Evolutionary conservation across 2,888 invertebrate genomes (phyloP).

Genomic region (Melieria picta): DNA sequence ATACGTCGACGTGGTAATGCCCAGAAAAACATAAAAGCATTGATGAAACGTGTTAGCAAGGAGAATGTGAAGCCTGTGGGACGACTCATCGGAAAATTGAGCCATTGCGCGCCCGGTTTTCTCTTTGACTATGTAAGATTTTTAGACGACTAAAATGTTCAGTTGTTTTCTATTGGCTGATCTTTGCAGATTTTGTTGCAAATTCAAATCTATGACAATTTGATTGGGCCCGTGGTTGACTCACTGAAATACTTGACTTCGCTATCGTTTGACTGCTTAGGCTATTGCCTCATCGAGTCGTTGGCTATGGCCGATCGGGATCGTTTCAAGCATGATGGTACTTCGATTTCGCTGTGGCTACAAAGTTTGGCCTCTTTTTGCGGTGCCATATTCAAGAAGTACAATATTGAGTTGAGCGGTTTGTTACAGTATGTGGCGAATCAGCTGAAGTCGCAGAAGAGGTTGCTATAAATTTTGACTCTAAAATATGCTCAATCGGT

Average conservation of each 20-base stretch:
- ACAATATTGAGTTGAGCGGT: slow-evolving; percentile 94
- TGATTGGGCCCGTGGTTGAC: slow-evolving; percentile 96
- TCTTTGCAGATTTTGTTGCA: slow-evolving; percentile 73
- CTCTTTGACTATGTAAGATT: slow-evolving; percentile 90
- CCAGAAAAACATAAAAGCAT: slow-evolving; percentile 90
- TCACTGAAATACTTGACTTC: slow-evolving; percentile 95
- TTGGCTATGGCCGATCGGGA: slow-evolving; percentile 81
- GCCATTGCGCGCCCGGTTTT: slow-evolving; percentile 94
- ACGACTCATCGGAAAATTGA: slow-evolving; percentile 93
- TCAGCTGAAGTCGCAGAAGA: slow-evolving; percentile 94
- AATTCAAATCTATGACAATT: slow-evolving; percentile 93
- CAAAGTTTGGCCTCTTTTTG: slow-evolving; percentile 95
- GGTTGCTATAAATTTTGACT: slow-evolving; percentile 67
- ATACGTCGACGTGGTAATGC: slow-evolving; percentile 87
- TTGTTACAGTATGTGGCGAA: slow-evolving; percentile 97
- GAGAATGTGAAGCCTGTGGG: slow-evolving; percentile 98
- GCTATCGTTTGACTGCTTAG: slow-evolving; percentile 94
- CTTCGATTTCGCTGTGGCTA: slow-evolving; percentile 92
- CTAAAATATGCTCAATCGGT: not conserved
- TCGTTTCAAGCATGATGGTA: slow-evolving; percentile 87
- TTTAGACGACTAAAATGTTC: not conserved
- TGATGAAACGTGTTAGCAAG: slow-evolving; percentile 97
- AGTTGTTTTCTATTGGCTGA: slow-evolving; percentile 18
- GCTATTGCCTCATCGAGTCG: slow-evolving; percentile 94
- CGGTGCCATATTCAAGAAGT: slow-evolving; percentile 96